Evolutionary conservation across 2,113 vertebrate species (phyloP).

Genomic region (Sterna hirundo): DNA sequence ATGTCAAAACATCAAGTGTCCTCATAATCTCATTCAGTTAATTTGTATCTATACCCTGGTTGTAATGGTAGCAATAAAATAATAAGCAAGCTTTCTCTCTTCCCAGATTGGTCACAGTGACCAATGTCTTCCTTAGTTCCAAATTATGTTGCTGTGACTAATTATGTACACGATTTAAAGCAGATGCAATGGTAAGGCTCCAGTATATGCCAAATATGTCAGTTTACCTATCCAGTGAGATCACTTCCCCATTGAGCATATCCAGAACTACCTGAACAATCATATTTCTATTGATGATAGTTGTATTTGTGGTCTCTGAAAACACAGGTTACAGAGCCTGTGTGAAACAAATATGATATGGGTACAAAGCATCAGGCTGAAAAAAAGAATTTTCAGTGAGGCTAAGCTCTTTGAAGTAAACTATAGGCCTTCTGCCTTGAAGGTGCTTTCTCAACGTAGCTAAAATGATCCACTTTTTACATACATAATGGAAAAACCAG

Average conservation of each 20-base stretch:
- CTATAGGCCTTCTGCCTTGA: background rate
- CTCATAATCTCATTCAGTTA: background rate
- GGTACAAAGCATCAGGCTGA: background rate
- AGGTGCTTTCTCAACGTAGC: background rate
- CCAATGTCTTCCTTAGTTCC: background rate
- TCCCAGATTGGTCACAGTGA: background rate
- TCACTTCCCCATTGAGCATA: background rate
- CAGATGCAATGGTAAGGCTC: background rate
- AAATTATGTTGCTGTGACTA: background rate
- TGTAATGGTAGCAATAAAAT: background rate
- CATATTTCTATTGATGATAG: background rate
- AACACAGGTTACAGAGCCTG: background rate
- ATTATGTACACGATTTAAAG: background rate
- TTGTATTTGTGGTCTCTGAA: background rate
- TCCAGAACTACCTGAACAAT: accelerated
- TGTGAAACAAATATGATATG: background rate
- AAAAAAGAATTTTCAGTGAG: background rate
- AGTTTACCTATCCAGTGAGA: background rate
- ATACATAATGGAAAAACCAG: background rate
- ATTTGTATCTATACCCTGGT: background rate
- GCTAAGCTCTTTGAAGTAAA: background rate
- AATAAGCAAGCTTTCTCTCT: background rate
- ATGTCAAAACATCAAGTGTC: background rate
- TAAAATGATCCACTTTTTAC: background rate
- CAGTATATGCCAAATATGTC: background rate